Evolutionary conservation across 2,797 vertebrate genomes (phyloP).

Genomic region (Hyperoplus immaculatus): DNA sequence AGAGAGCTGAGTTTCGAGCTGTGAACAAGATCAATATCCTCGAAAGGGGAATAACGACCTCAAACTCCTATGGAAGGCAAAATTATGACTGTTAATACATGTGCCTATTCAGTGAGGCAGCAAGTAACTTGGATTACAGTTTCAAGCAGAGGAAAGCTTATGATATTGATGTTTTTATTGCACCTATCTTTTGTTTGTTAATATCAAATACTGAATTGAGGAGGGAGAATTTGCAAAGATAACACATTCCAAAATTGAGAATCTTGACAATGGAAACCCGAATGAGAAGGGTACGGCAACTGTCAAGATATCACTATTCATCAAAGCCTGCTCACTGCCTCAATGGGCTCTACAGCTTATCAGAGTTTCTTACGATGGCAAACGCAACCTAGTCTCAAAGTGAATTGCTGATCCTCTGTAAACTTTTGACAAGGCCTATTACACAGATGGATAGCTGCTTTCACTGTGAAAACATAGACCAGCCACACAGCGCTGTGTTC

Average conservation of each 20-base stretch:
- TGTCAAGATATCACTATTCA: constrained; percentile 56
- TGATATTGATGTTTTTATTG: constrained; percentile 32
- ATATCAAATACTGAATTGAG: constrained; percentile 18
- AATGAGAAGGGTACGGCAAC: constrained; percentile 46
- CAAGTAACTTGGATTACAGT: constrained; percentile 1
- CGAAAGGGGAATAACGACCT: constrained; percentile 27
- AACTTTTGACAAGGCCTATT: constrained; percentile 80
- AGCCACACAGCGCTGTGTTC: constrained; percentile 33
- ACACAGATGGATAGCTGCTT: constrained; percentile 76
- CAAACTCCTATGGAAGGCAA: constrained; percentile 2
- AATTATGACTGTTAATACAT: constrained; percentile 16
- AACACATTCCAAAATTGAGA: constrained; percentile 14
- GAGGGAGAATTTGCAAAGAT: constrained; percentile 38
- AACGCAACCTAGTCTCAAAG: constrained; percentile 58
- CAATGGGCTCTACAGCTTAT: constrained; percentile 65
- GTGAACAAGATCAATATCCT: constrained; percentile 38
- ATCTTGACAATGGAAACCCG: constrained; percentile 39
- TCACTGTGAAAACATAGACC: constrained; percentile 50
- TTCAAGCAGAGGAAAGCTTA: constrained; percentile 3
- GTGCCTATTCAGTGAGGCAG: constrained; percentile 15
- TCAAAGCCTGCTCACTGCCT: constrained; percentile 56
- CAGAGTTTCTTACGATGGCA: constrained; percentile 53
- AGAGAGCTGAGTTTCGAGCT: constrained; percentile 26
- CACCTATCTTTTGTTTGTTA: constrained; percentile 23
- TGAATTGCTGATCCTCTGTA: constrained; percentile 74